phyloP scores from a whole-genome alignment of 2,888 invertebrate genomes.

The Electrophaes corylata region DNA sequence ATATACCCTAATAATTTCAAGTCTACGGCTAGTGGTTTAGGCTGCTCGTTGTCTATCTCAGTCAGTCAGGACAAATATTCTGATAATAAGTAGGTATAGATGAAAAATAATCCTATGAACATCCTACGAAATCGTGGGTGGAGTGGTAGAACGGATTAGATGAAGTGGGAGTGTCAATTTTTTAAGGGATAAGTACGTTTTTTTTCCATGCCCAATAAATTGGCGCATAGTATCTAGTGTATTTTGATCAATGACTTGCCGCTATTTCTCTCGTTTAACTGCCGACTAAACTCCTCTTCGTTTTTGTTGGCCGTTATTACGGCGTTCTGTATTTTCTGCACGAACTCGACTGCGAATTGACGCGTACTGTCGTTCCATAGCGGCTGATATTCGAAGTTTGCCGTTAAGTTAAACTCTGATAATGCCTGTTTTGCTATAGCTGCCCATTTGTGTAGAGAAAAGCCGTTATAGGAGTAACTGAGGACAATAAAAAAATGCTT shows the following conservation, averaged over 20 bases:
- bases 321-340: constrained; percentile 64
- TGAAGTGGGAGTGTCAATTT: too few species aligned
- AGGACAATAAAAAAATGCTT: neutral
- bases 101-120: too few species aligned
- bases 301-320: constrained; percentile 64
- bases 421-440: constrained; percentile 79
- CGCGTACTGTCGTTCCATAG: constrained; percentile 74
- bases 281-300: constrained; percentile 56
- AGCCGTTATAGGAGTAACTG: constrained; percentile 72
- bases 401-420: constrained; percentile 81
- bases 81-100: too few species aligned
- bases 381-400: constrained; percentile 76
- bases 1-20: too few species aligned
- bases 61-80: too few species aligned
- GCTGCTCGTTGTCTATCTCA: too few species aligned
- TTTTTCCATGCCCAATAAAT: too few species aligned
- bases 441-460: constrained; percentile 72
- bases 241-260: constrained; percentile 47
- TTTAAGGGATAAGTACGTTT: too few species aligned
- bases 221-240: neutral
- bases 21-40: too few species aligned
- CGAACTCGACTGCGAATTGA: constrained; percentile 58
- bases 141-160: too few species aligned
- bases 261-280: constrained; percentile 55
- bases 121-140: too few species aligned